These are phyloP conservation scores for Cerceris ruficornis DNA, from an alignment of 2,888 invertebrate genomes.

Conservation along the genomic window DNA sequence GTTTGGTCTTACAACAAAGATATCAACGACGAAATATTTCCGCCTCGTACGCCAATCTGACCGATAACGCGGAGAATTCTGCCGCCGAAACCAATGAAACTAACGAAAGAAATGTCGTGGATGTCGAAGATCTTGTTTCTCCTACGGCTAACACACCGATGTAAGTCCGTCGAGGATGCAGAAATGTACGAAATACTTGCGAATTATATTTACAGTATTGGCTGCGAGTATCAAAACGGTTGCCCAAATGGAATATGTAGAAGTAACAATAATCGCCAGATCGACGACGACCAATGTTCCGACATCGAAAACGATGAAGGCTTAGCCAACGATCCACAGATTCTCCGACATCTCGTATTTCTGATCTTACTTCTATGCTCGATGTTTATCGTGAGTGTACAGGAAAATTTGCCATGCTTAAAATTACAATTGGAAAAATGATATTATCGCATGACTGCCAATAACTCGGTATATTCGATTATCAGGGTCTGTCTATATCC, in stretches of 20 bases:
- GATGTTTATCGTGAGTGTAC: slow-evolving; percentile 92
- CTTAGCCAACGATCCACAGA: slow-evolving; percentile 85
- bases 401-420: slow-evolving; percentile 6
- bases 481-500: slow-evolving; percentile 91
- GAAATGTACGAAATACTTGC: neutral
- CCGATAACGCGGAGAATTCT: slow-evolving; percentile 48
- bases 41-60: slow-evolving; percentile 64
- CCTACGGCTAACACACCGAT: slow-evolving; percentile 57
- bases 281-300: slow-evolving; percentile 73
- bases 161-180: slow-evolving; percentile 42
- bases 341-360: slow-evolving; percentile 91
- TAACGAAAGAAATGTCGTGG: slow-evolving; percentile 70
- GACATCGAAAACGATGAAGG: slow-evolving; percentile 70
- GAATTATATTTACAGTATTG: slow-evolving; percentile 41
- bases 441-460: neutral
- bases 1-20: slow-evolving; percentile 91
- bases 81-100: slow-evolving; percentile 35
- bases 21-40: slow-evolving; percentile 86
- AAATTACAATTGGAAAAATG: neutral
- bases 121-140: slow-evolving; percentile 80
- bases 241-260: slow-evolving; percentile 71
- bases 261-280: slow-evolving; percentile 37
- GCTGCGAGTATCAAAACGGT: slow-evolving; percentile 64
- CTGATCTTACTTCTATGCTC: slow-evolving; percentile 90
- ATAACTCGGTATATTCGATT: neutral